phyloP scores from a whole-genome alignment of 2,797 vertebrate genomes.

The Syndactyla subalaris region DNA sequence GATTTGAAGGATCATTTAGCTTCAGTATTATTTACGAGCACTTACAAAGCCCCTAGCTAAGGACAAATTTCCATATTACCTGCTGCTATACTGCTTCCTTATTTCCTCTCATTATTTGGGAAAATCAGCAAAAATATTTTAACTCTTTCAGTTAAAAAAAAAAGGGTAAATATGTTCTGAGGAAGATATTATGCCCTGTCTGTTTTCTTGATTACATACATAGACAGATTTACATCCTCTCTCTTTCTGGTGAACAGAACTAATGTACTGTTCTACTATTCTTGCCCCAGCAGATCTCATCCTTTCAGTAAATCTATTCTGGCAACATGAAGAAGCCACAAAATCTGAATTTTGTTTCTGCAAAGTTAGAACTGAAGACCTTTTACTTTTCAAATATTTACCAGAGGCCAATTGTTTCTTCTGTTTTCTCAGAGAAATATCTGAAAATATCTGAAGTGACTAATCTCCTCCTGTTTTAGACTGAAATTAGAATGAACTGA shows the following conservation, averaged over 20 bases:
- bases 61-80: constrained; percentile 56
- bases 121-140: not conserved
- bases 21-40: constrained; percentile 34
- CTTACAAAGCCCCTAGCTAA: constrained; percentile 21
- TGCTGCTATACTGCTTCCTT: not conserved
- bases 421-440: not conserved
- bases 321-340: not conserved
- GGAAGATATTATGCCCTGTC: not conserved
- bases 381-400: not conserved
- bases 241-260: not conserved
- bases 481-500: not conserved
- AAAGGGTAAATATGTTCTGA: not conserved
- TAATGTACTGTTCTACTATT: not conserved
- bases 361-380: not conserved
- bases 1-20: constrained; percentile 56
- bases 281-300: not conserved
- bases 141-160: not conserved
- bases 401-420: not conserved
- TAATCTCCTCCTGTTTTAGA: not conserved
- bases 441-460: not conserved
- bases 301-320: not conserved
- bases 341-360: not conserved
- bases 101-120: not conserved
- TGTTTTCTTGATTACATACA: not conserved
- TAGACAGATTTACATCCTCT: not conserved